phyloP scores from a whole-genome alignment of 1,140 invertebrate genomes.

The Caerostris extrusa region DNA sequence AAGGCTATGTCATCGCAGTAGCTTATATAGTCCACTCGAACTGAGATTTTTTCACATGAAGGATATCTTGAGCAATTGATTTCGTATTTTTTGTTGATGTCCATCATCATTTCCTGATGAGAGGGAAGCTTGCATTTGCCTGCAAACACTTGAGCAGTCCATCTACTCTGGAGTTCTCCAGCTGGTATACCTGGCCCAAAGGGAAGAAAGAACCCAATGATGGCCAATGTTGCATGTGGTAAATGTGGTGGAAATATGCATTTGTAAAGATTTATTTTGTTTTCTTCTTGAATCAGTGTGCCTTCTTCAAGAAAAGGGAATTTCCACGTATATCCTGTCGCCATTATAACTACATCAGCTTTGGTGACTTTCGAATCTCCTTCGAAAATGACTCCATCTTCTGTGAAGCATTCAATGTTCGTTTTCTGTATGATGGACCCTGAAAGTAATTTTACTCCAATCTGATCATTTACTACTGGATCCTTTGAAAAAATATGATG shows the following conservation, averaged over 20 bases:
- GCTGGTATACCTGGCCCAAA: conserved; percentile 83
- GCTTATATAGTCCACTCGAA: conserved; percentile 77
- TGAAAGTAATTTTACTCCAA: conserved; percentile 82
- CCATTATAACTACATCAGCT: conserved; percentile 80
- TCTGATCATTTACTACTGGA: conserved; percentile 78
- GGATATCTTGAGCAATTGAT: conserved; percentile 75
- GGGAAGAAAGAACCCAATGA: conserved; percentile 83
- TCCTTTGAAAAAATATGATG: conserved; percentile 79
- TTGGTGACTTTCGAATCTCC: conserved; percentile 77
- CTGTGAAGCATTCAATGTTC: conserved; percentile 80
- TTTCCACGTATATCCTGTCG: conserved; percentile 81
- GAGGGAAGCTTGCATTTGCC: conserved; percentile 76
- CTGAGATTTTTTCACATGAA: not conserved
- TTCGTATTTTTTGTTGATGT: conserved; percentile 75
- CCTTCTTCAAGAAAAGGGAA: conserved; percentile 81
- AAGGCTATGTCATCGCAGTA: conserved; percentile 81
- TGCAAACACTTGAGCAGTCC: conserved; percentile 76
- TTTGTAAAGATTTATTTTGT: conserved; percentile 82
- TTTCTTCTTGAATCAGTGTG: conserved; percentile 77
- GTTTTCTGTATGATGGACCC: conserved; percentile 82
- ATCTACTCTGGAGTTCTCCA: conserved; percentile 81
- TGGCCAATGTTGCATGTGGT: conserved; percentile 80
- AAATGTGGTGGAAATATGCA: conserved; percentile 81
- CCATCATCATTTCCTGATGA: conserved; percentile 71
- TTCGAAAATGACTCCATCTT: conserved; percentile 80